Conservation (phyloP, 2,888 invertebrate species). For the Brenthis ino region DNA sequence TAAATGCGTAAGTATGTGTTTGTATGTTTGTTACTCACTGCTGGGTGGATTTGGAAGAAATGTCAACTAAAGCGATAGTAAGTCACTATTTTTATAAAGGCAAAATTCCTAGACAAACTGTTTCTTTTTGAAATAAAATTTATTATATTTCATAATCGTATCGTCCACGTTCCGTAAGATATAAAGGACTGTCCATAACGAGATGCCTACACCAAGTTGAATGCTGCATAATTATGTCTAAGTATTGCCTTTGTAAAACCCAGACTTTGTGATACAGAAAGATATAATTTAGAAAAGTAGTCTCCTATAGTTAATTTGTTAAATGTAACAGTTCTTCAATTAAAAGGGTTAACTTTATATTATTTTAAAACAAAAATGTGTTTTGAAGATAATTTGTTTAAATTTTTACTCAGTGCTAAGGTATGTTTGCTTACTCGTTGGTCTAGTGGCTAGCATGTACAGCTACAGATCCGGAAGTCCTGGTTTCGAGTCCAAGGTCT, state of each 20-base stretch:
- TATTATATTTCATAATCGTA: conserved; percentile 3
- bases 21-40: no score
- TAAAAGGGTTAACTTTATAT: no score
- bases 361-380: no score
- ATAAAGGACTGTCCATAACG: conserved; percentile 24
- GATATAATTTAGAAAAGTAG: conserved; percentile 21
- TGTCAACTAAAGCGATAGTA: no score
- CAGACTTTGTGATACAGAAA: conserved; percentile 17
- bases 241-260: conserved; percentile 19
- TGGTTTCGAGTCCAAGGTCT: no score
- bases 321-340: not conserved
- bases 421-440: no score
- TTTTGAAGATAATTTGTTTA: no score
- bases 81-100: not conserved
- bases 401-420: no score
- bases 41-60: no score
- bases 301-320: not conserved
- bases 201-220: conserved; percentile 25
- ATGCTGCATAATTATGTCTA: conserved; percentile 25
- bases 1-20: no score
- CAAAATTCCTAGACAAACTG: not conserved
- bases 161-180: conserved; percentile 28
- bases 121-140: not conserved
- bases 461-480: no score
- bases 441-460: no score